phyloP scores from a whole-genome alignment of 2,797 vertebrate species.

The Mastacembelus armatus region DNA sequence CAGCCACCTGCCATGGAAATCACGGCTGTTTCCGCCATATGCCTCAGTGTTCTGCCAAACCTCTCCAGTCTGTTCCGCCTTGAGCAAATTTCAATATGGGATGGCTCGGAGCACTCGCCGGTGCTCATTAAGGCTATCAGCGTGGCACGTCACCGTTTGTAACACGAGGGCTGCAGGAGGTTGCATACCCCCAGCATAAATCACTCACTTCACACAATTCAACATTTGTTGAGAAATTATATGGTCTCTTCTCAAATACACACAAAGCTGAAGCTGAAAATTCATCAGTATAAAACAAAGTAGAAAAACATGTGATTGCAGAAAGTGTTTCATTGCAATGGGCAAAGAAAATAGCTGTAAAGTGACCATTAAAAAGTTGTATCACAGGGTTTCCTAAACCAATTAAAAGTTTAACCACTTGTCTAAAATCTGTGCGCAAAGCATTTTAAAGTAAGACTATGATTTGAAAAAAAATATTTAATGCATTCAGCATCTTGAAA shows the following conservation, averaged over 20 bases:
- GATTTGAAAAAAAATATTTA: neutral
- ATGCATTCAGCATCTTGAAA: too few species aligned
- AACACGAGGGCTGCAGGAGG: conserved; percentile 74
- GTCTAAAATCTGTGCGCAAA: conserved; percentile 4
- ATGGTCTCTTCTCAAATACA: conserved; percentile 26
- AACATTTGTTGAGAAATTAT: conserved; percentile 51
- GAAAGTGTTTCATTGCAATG: neutral
- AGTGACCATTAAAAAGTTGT: conserved; percentile 10
- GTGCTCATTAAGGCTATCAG: conserved; percentile 92
- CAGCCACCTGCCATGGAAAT: conserved; percentile 87
- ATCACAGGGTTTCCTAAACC: neutral
- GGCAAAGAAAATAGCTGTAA: neutral
- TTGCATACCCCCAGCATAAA: conserved; percentile 56
- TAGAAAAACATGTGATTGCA: conserved; percentile 3
- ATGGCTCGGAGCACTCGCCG: conserved; percentile 87
- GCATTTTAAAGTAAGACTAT: neutral
- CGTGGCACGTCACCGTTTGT: conserved; percentile 88
- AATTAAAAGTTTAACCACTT: neutral
- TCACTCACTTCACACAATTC: conserved; percentile 39
- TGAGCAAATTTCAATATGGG: conserved; percentile 94
- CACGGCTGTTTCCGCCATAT: conserved; percentile 97
- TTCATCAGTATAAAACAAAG: neutral
- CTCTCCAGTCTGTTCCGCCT: conserved; percentile 90
- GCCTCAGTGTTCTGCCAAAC: conserved; percentile 91
- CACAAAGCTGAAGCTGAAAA: conserved; percentile 8